Percentiles rank a stretch among this genome's conserved stretches.
These are phyloP conservation scores for Aphidius ervi DNA, from an alignment of 1,140 invertebrate species.

Conservation along the genomic window DNA sequence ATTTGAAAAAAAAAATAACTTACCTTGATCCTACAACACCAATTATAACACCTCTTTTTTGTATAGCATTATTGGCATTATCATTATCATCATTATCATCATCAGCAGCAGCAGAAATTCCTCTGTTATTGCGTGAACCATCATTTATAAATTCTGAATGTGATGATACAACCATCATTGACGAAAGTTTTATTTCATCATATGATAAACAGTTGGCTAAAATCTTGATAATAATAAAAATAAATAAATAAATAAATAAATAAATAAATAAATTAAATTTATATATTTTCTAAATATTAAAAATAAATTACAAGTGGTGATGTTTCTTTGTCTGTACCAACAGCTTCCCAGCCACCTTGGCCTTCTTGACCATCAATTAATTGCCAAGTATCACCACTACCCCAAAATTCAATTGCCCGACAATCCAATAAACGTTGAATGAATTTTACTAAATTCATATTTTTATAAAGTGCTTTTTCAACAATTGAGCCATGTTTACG, in stretches of 20 bases:
- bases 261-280: no score
- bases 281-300: not conserved
- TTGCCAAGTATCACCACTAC: constrained; percentile 50
- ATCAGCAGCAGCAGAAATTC: constrained; percentile 44
- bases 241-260: no score
- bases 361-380: constrained; percentile 52
- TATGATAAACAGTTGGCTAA: constrained; percentile 53
- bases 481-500: constrained; percentile 47
- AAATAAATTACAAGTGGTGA: constrained; percentile 40
- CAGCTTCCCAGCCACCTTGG: constrained; percentile 50
- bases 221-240: no score
- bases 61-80: no score
- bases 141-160: constrained; percentile 63
- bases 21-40: constrained; percentile 42
- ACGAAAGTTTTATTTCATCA: constrained; percentile 61
- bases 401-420: constrained; percentile 55
- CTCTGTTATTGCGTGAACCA: constrained; percentile 58
- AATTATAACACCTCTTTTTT: constrained; percentile 42
- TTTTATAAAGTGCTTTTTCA: constrained; percentile 55
- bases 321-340: constrained; percentile 51
- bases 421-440: constrained; percentile 58
- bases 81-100: constrained; percentile 26
- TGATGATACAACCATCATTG: constrained; percentile 59
- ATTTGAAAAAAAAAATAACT: not conserved
- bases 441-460: constrained; percentile 56